Evolutionary conservation across 2,888 invertebrate genomes (phyloP).

Genomic region (Pseudococcus longispinus): DNA sequence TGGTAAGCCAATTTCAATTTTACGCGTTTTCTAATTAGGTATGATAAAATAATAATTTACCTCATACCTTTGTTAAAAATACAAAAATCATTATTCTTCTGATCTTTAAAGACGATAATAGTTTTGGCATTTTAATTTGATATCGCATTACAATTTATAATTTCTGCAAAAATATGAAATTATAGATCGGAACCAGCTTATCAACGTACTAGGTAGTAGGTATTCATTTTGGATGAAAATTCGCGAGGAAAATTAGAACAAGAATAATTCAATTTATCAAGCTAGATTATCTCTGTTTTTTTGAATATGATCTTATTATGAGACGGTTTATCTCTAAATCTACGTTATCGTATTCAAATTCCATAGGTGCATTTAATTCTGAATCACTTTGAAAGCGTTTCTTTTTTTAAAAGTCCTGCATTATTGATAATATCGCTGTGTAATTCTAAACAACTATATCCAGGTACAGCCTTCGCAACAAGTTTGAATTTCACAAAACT

Average conservation of each 20-base stretch:
- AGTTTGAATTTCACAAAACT: constrained; percentile 20
- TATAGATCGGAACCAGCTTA: neutral
- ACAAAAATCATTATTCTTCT: neutral
- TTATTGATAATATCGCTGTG: neutral
- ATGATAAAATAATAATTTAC: too few relatives aligned
- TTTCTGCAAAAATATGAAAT: neutral
- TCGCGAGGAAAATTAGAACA: neutral
- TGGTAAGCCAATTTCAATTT: constrained; percentile 30
- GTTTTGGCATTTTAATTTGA: neutral
- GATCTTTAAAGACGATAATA: neutral
- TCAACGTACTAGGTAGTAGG: neutral
- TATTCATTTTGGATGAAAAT: neutral
- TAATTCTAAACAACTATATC: neutral
- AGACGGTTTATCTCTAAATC: neutral
- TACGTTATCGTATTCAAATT: neutral
- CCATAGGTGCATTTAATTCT: too few relatives aligned
- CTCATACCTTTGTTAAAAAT: neutral
- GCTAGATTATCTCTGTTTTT: neutral
- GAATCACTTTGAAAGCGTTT: neutral
- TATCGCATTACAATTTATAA: neutral
- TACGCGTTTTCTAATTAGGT: too few relatives aligned
- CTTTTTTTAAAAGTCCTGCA: neutral
- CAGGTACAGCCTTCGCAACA: neutral
- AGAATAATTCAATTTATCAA: neutral
- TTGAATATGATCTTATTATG: neutral